Percentiles rank a stretch among this genome's conserved stretches.
Conservation (phyloP, 2,113 vertebrate species). For the Centropus bengalensis region DNA sequence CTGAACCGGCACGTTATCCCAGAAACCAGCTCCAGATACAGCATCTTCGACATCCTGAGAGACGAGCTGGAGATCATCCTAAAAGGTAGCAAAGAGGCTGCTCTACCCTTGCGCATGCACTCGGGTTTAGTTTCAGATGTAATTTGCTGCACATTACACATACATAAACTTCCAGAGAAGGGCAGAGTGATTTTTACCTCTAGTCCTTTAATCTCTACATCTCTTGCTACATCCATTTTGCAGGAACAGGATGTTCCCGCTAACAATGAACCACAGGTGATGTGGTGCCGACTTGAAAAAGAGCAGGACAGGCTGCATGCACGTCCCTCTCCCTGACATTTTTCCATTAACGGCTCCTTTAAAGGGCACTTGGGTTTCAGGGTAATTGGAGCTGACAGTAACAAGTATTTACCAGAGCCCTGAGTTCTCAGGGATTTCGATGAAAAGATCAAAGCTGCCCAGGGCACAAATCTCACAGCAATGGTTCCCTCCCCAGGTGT, state of each 20-base stretch:
- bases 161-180: background rate
- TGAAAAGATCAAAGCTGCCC: background rate
- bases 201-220: slow-evolving; percentile 1
- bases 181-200: background rate
- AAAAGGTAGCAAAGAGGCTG: slow-evolving; percentile 81
- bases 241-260: background rate
- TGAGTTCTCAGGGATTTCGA: background rate
- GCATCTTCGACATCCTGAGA: slow-evolving; percentile 92
- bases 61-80: slow-evolving; percentile 94
- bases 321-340: background rate
- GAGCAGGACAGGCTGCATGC: background rate
- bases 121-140: background rate
- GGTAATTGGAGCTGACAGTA: background rate
- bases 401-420: background rate
- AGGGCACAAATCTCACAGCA: background rate
- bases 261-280: background rate
- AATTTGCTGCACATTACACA: background rate
- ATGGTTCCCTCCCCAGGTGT: slow-evolving; percentile 79
- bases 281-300: background rate
- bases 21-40: slow-evolving; percentile 92
- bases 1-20: slow-evolving; percentile 90
- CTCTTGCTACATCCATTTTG: background rate
- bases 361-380: background rate
- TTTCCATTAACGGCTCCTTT: background rate
- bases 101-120: background rate